Percentiles rank a stretch among this genome's conserved stretches.
These are phyloP conservation scores for Brenthis hecate DNA, from an alignment of 2,888 invertebrate species.

Conservation along the genomic window DNA sequence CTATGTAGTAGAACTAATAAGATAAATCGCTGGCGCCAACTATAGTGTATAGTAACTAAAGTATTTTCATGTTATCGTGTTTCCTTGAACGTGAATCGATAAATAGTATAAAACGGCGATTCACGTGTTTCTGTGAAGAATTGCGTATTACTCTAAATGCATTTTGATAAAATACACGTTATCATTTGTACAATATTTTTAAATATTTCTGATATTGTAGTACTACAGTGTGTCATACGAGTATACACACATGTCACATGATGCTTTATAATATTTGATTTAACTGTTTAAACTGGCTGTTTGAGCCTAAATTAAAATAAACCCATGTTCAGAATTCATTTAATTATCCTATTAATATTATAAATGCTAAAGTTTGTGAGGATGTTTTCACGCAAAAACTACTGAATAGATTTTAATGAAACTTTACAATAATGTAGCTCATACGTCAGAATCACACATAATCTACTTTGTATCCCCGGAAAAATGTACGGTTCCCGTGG, in stretches of 20 bases:
- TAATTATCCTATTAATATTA: too few relatives aligned
- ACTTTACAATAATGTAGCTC: too few relatives aligned
- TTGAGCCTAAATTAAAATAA: too few relatives aligned
- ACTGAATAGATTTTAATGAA: too few relatives aligned
- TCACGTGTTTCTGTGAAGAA: conserved; percentile 29
- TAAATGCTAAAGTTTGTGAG: too few relatives aligned
- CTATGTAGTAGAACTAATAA: conserved; percentile 9
- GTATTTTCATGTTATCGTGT: conserved; percentile 16
- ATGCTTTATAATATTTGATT: not conserved
- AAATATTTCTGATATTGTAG: too few relatives aligned
- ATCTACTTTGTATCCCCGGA: too few relatives aligned
- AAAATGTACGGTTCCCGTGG: too few relatives aligned
- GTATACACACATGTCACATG: not conserved
- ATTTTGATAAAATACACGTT: conserved; percentile 10
- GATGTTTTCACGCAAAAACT: too few relatives aligned
- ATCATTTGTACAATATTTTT: conserved; percentile 1
- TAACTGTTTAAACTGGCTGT: too few relatives aligned
- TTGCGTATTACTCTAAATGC: conserved; percentile 11
- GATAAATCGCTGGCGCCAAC: not conserved
- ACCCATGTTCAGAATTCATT: too few relatives aligned
- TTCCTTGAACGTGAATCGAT: conserved; percentile 27
- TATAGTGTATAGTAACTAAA: not conserved
- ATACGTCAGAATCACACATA: too few relatives aligned
- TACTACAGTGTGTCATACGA: not conserved
- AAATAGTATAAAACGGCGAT: conserved; percentile 27